Conservation (phyloP, 2,113 vertebrate genomes). For the Lophius piscatorius region DNA sequence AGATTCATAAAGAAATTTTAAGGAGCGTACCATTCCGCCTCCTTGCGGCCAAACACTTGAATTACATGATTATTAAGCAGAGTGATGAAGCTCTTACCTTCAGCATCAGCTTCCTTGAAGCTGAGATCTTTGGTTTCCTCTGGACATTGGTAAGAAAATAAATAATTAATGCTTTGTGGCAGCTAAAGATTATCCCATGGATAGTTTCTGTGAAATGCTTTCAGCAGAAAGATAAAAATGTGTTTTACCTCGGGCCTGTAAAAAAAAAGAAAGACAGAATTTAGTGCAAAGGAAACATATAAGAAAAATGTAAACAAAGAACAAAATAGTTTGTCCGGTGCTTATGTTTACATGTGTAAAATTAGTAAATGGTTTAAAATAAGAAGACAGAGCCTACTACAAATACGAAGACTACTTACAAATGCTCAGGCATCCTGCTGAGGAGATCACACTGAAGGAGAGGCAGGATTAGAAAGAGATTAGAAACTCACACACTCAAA, state of each 20-base stretch:
- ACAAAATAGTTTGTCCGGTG: constrained; percentile 7
- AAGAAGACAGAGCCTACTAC: constrained; percentile 19
- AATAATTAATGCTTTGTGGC: too few relatives aligned
- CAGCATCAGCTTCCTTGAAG: constrained; percentile 91
- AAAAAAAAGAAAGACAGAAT: constrained; percentile 4
- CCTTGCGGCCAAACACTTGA: constrained; percentile 13
- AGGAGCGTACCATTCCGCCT: too few relatives aligned
- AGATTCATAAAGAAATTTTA: not conserved
- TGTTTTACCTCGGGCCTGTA: constrained; percentile 74
- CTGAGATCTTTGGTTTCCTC: constrained; percentile 94
- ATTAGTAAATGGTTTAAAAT: constrained; percentile 1
- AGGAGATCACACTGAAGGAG: constrained; percentile 51
- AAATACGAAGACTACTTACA: constrained; percentile 75
- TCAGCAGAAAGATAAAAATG: not conserved
- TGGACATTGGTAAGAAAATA: constrained; percentile 36
- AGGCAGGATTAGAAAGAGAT: too few relatives aligned
- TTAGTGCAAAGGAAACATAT: not conserved
- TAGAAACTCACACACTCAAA: too few relatives aligned
- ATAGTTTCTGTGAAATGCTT: too few relatives aligned
- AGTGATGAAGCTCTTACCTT: constrained; percentile 78
- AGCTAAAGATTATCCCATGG: too few relatives aligned
- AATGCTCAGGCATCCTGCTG: constrained; percentile 77
- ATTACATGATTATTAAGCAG: not conserved
- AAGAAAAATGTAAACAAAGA: not conserved
- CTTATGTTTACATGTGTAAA: constrained; percentile 7